Conservation (phyloP, 2,888 invertebrate genomes). For the Tolmerus cingulatus region DNA sequence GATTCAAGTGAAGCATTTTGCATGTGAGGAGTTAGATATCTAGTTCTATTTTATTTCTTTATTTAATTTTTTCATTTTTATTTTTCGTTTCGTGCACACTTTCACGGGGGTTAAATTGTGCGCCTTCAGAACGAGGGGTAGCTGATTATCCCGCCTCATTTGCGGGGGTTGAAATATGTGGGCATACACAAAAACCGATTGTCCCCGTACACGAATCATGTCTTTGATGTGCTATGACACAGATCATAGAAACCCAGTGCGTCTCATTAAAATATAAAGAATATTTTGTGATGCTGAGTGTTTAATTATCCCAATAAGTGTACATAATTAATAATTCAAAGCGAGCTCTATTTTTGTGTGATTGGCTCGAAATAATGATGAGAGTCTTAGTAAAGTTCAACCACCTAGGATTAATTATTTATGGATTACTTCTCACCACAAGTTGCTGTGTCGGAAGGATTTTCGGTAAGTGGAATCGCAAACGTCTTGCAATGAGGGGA, state of each 20-base stretch:
- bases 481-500: background rate
- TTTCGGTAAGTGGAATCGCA: constrained; percentile 59
- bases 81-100: too few species aligned
- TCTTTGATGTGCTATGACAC: constrained; percentile 28
- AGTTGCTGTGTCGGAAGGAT: constrained; percentile 57
- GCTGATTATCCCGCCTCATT: background rate
- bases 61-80: too few species aligned
- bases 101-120: too few species aligned
- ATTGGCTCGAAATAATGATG: too few species aligned
- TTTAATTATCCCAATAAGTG: background rate
- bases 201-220: background rate
- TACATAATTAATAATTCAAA: background rate
- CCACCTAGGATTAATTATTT: constrained; percentile 62
- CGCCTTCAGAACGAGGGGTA: background rate
- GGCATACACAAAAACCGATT: background rate
- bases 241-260: constrained; percentile 16
- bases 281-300: background rate
- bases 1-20: constrained; percentile 35
- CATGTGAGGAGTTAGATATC: constrained; percentile 16
- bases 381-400: constrained; percentile 60
- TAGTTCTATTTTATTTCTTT: background rate
- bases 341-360: background rate
- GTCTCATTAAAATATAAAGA: background rate
- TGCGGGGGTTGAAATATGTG: constrained; percentile 23
- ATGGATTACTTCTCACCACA: constrained; percentile 60